phyloP scores from a whole-genome alignment of 64 coral and sea anemone species.

The Actinia tenebrosa region DNA sequence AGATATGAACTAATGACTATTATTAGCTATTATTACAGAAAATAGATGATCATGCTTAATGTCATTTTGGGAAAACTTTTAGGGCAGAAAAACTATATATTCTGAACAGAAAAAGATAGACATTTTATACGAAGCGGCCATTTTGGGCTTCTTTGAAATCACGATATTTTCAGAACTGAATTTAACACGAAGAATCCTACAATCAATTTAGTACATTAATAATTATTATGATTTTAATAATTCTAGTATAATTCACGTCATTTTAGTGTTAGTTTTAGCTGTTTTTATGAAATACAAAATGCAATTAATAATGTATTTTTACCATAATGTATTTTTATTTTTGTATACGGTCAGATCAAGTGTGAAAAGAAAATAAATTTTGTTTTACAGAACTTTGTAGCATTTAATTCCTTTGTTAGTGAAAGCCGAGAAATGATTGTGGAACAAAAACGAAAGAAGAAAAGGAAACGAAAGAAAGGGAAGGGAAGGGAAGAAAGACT shows the following conservation, averaged over 20 bases:
- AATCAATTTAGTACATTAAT: neutral
- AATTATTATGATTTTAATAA: neutral
- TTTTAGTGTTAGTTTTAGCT: neutral
- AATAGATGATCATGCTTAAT: neutral
- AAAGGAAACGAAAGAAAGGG: too few species aligned
- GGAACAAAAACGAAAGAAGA: too few species aligned
- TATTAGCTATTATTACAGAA: slow-evolving; percentile 3
- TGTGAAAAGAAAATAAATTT: neutral
- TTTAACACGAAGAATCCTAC: neutral
- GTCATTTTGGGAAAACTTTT: neutral
- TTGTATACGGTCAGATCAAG: neutral
- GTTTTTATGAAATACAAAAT: neutral
- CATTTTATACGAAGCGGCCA: too few species aligned
- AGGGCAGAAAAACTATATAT: too few species aligned
- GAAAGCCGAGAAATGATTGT: too few species aligned
- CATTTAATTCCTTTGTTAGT: neutral
- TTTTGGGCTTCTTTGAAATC: too few species aligned
- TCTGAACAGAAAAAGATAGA: too few species aligned
- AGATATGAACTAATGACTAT: neutral
- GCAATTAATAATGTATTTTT: neutral
- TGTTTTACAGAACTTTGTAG: neutral
- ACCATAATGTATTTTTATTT: neutral
- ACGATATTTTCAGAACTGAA: too few species aligned
- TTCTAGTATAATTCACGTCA: neutral
- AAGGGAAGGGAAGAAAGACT: too few species aligned